Conservation (phyloP, 2,888 invertebrate species). For the Clunio marinus region DNA sequence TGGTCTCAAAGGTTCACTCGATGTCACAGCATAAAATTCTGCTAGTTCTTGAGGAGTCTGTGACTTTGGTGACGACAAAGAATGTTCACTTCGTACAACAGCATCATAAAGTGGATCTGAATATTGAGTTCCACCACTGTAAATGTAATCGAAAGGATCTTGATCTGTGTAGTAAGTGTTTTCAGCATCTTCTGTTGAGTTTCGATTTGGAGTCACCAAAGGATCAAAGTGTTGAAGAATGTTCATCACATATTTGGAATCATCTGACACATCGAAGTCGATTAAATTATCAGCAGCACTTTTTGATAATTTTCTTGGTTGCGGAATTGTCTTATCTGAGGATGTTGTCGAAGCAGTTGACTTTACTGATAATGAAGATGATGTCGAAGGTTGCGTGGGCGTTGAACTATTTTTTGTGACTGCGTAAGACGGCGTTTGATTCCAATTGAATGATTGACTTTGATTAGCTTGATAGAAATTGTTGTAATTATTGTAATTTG, state of each 20-base stretch:
- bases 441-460: neutral
- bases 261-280: conserved; percentile 54
- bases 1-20: conserved; percentile 44
- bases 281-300: conserved; percentile 49
- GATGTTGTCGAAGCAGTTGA: neutral
- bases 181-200: conserved; percentile 19
- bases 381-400: neutral
- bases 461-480: neutral
- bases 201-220: conserved; percentile 57
- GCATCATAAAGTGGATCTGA: conserved; percentile 69
- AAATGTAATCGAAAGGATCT: conserved; percentile 74
- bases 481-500: neutral
- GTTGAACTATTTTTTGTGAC: neutral
- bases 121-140: conserved; percentile 61
- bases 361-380: neutral
- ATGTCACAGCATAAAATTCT: neutral
- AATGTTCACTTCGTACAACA: conserved; percentile 58
- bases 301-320: neutral
- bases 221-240: conserved; percentile 87
- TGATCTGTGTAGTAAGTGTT: conserved; percentile 67
- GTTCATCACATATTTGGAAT: conserved; percentile 49
- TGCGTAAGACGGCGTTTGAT: neutral
- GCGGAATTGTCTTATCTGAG: neutral
- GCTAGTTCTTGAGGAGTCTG: conserved; percentile 46
- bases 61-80: conserved; percentile 50